phyloP scores from a whole-genome alignment of 1,140 invertebrate species.

The Vanessa tameamea region DNA sequence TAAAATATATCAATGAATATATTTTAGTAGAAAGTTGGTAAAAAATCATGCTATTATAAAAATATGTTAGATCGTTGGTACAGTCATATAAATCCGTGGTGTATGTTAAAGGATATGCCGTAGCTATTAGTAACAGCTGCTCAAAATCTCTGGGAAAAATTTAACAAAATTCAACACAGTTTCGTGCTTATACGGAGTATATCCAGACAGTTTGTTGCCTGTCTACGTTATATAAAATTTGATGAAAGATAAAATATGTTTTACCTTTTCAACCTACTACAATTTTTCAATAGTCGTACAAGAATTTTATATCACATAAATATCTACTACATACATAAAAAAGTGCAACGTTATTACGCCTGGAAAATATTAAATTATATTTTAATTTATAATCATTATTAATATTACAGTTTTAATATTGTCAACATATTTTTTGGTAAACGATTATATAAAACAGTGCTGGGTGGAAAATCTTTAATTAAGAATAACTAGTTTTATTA shows the following conservation, averaged over 20 bases:
- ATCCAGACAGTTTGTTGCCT: slow-evolving; percentile 16
- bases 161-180: slow-evolving; percentile 22
- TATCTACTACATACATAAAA: neutral
- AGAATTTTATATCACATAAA: neutral
- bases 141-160: slow-evolving; percentile 21
- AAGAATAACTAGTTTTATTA: too few relatives aligned
- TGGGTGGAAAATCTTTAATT: too few relatives aligned
- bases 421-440: too few relatives aligned
- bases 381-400: too few relatives aligned
- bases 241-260: slow-evolving; percentile 23
- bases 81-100: slow-evolving; percentile 13
- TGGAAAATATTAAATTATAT: too few relatives aligned
- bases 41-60: slow-evolving; percentile 1
- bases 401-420: too few relatives aligned
- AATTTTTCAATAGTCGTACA: slow-evolving; percentile 10
- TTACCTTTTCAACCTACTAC: slow-evolving; percentile 12
- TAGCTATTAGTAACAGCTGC: slow-evolving; percentile 21
- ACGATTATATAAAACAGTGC: too few relatives aligned
- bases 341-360: too few relatives aligned
- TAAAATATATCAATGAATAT: too few relatives aligned
- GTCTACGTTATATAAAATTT: slow-evolving; percentile 10
- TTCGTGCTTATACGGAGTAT: slow-evolving; percentile 1
- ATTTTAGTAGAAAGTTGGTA: too few relatives aligned
- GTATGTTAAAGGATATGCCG: slow-evolving; percentile 22
- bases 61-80: slow-evolving; percentile 14